phyloP scores from a whole-genome alignment of 2,113 vertebrate genomes.

The Anguilla rostrata region DNA sequence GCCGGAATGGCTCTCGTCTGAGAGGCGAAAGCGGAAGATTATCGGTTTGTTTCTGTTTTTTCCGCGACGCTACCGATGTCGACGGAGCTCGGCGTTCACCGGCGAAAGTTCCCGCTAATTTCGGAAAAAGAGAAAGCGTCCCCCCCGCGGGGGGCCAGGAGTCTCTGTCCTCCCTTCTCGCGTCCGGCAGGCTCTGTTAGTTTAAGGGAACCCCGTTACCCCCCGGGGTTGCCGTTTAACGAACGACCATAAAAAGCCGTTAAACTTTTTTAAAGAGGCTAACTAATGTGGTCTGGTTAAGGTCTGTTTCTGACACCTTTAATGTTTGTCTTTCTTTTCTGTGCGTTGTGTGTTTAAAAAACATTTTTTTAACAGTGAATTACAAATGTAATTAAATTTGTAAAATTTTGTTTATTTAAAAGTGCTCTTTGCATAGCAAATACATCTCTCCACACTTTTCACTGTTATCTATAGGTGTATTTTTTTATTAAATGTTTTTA shows the following conservation, averaged over 20 bases:
- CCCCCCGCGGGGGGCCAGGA: conserved; percentile 83
- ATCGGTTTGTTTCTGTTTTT: conserved; percentile 88
- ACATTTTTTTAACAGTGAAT: background rate
- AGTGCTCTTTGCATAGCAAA: too few species aligned
- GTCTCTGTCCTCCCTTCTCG: conserved; percentile 73
- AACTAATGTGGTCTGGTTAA: conserved; percentile 64
- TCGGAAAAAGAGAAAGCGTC: conserved; percentile 70
- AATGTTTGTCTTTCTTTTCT: background rate
- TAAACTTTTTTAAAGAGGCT: conserved; percentile 76
- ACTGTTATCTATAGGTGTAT: too few species aligned
- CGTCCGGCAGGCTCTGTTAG: conserved; percentile 78
- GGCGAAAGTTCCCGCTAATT: conserved; percentile 96
- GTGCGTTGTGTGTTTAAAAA: background rate
- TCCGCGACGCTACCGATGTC: conserved; percentile 67
- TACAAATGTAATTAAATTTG: too few species aligned
- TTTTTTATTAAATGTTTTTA: too few species aligned
- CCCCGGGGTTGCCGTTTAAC: conserved; percentile 61
- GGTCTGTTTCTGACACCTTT: conserved; percentile 6
- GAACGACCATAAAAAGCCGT: conserved; percentile 78
- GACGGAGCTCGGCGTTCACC: conserved; percentile 85
- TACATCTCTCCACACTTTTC: too few species aligned
- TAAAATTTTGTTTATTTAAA: too few species aligned
- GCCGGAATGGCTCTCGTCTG: conserved; percentile 76
- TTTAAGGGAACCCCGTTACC: conserved; percentile 77
- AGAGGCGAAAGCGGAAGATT: conserved; percentile 79